A percentile compares a stretch with the other conserved stretches of the same genome.
phyloP scores from a whole-genome alignment of 2,797 vertebrate species.

The Hyperoplus lanceolatus region DNA sequence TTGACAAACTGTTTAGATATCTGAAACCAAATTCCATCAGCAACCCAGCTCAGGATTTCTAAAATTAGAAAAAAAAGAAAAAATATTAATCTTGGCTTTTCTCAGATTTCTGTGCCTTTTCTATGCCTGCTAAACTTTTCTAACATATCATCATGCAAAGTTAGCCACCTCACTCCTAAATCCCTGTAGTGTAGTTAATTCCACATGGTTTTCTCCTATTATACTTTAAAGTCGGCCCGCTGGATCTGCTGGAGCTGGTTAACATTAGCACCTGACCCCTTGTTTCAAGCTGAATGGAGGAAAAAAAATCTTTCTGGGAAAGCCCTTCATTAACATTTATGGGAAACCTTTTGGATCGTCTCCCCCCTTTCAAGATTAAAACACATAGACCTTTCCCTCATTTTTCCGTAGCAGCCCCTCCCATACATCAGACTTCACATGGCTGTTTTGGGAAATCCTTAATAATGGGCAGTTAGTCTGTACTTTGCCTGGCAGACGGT shows the following conservation, averaged over 20 bases:
- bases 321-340: slow-evolving; percentile 86
- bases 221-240: slow-evolving; percentile 56
- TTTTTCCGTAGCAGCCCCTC: slow-evolving; percentile 76
- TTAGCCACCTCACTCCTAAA: slow-evolving; percentile 44
- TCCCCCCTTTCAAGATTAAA: slow-evolving; percentile 72
- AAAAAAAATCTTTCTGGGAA: slow-evolving; percentile 81
- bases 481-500: slow-evolving; percentile 73
- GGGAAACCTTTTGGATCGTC: slow-evolving; percentile 81
- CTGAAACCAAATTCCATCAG: background rate
- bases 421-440: slow-evolving; percentile 72
- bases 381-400: slow-evolving; percentile 60
- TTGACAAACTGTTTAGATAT: background rate
- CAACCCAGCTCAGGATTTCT: slow-evolving; percentile 2
- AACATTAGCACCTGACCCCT: slow-evolving; percentile 78
- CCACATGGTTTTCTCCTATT: slow-evolving; percentile 50
- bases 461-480: slow-evolving; percentile 75
- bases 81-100: slow-evolving; percentile 15
- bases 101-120: slow-evolving; percentile 22
- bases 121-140: slow-evolving; percentile 37
- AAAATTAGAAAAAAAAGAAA: slow-evolving; percentile 4
- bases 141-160: slow-evolving; percentile 56
- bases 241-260: slow-evolving; percentile 69
- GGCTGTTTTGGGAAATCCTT: slow-evolving; percentile 83
- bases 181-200: slow-evolving; percentile 52
- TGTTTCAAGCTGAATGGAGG: slow-evolving; percentile 69